Conservation (phyloP, 2,888 invertebrate genomes). For the Drosophila colorata region DNA sequence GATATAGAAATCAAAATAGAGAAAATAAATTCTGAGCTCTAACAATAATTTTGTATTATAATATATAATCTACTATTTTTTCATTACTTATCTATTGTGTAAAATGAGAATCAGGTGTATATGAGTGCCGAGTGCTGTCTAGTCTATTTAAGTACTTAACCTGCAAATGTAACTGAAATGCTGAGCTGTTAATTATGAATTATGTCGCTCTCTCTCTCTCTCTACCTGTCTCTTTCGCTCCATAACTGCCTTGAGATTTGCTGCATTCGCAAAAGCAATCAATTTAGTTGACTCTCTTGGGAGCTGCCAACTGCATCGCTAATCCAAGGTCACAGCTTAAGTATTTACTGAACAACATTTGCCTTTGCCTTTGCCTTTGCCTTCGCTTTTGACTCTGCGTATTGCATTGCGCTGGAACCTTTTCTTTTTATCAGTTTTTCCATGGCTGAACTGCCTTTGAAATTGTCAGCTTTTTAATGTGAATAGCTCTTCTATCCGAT, state of each 20-base stretch:
- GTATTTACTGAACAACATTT: not conserved
- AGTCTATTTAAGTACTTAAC: too few relatives aligned
- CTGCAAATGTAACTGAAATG: too few relatives aligned
- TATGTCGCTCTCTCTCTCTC: conserved; percentile 2
- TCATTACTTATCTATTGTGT: too few relatives aligned
- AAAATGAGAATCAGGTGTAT: too few relatives aligned
- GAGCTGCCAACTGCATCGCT: conserved; percentile 26
- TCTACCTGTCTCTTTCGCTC: not conserved
- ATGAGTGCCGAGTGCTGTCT: too few relatives aligned
- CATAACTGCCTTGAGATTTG: conserved; percentile 3
- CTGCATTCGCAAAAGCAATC: conserved; percentile 39
- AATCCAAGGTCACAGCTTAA: conserved; percentile 15
- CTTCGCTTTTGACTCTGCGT: conserved; percentile 2
- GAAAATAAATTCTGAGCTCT: too few relatives aligned
- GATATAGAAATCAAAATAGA: too few relatives aligned
- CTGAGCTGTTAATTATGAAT: conserved; percentile 42
- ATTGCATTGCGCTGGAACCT: conserved; percentile 4
- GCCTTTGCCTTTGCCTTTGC: not conserved
- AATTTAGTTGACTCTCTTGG: conserved; percentile 31
- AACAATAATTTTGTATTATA: too few relatives aligned
- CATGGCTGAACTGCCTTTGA: not conserved
- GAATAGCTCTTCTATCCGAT: not conserved
- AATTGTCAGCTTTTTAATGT: too few relatives aligned
- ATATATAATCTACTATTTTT: too few relatives aligned
- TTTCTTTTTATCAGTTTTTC: not conserved